Percentiles rank a stretch among this genome's conserved stretches.
phyloP scores from a whole-genome alignment of 2,113 vertebrate species.

The Panthera uncia region DNA sequence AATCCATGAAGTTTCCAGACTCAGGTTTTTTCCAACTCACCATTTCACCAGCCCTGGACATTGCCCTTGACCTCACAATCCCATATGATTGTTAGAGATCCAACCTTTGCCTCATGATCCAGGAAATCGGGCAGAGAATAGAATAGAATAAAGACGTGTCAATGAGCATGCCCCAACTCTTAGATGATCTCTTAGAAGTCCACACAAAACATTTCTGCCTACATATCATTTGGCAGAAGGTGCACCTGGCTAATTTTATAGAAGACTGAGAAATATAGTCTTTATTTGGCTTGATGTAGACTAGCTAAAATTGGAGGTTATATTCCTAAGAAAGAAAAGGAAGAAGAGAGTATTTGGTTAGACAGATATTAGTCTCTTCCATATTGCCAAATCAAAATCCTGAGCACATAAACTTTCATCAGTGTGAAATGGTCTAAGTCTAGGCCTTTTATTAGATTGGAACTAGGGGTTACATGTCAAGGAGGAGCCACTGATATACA shows the following conservation, averaged over 20 bases:
- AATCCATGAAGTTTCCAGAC: background rate
- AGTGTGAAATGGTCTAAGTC: background rate
- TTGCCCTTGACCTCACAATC: background rate
- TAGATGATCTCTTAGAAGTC: background rate
- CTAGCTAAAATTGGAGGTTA: background rate
- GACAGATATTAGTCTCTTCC: background rate
- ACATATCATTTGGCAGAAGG: background rate
- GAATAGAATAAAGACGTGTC: background rate
- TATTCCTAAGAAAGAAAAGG: background rate
- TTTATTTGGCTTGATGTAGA: background rate
- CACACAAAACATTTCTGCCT: background rate
- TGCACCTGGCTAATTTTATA: background rate
- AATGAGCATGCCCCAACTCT: background rate
- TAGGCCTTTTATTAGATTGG: background rate
- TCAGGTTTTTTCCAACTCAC: background rate
- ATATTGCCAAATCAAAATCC: background rate
- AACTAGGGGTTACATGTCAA: background rate
- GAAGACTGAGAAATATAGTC: background rate
- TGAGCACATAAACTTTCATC: background rate
- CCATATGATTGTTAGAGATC: background rate
- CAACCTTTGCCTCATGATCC: background rate
- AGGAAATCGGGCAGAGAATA: background rate
- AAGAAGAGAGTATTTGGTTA: background rate
- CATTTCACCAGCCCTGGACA: background rate
- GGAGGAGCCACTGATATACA: background rate